phyloP scores from a whole-genome alignment of 2,888 invertebrate genomes.

The Megalurothrips usitatus region DNA sequence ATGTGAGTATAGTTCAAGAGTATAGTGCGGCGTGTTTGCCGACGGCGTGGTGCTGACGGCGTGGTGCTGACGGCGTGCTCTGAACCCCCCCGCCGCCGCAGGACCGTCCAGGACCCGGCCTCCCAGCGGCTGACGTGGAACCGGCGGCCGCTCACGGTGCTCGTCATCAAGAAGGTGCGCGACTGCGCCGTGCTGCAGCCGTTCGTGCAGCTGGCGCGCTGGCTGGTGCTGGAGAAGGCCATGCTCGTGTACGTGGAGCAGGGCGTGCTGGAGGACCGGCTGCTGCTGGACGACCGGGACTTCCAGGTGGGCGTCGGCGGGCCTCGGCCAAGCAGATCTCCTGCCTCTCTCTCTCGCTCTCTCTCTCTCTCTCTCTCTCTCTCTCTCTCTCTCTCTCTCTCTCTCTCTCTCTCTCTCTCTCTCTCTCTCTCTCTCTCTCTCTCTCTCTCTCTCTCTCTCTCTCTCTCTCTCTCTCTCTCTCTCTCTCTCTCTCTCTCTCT shows the following conservation, averaged over 20 bases:
- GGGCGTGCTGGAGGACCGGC: slow-evolving; percentile 79
- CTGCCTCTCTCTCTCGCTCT: too few relatives aligned
- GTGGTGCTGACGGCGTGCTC: neutral
- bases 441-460: too few relatives aligned
- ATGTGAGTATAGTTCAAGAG: slow-evolving; percentile 67
- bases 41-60: neutral
- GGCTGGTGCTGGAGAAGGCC: slow-evolving; percentile 90
- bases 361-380: too few relatives aligned
- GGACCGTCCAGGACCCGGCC: slow-evolving; percentile 96
- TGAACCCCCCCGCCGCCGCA: slow-evolving; percentile 44
- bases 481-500: too few relatives aligned
- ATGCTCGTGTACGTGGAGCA: slow-evolving; percentile 95
- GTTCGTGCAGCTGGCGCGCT: slow-evolving; percentile 87
- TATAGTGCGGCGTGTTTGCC: neutral
- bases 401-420: too few relatives aligned
- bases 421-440: too few relatives aligned
- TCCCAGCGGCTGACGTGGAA: slow-evolving; percentile 96
- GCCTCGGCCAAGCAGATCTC: too few relatives aligned
- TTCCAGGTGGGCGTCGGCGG: slow-evolving; percentile 35
- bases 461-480: too few relatives aligned
- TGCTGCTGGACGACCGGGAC: slow-evolving; percentile 66
- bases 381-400: too few relatives aligned
- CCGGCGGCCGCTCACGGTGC: slow-evolving; percentile 91
- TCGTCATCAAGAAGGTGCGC: slow-evolving; percentile 94
- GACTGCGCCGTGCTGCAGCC: slow-evolving; percentile 85